Evolutionary conservation across 2,797 vertebrate genomes (phyloP), one percentile per base, ranked within the genome.

Genomic region (Microctenopoma steveboyesi): DNA sequence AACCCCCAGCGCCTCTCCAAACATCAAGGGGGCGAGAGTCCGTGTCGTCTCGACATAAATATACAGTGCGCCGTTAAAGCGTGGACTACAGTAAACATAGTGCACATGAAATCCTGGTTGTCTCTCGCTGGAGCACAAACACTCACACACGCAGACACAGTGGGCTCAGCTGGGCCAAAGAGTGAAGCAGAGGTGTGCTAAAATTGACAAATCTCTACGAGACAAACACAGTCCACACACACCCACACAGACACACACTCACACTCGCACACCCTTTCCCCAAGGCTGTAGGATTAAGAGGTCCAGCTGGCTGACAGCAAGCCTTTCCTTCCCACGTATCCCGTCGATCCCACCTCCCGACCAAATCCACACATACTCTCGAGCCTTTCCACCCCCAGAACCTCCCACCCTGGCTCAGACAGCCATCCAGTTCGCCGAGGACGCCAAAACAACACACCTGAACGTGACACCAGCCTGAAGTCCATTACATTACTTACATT

Each of bases 231-330:
- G 69, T 64, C 57, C 66, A 55, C 71, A 79, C 78, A 86, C 71
- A 79, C 62, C 69, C 54, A 75, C 69, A 74, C 73, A 79, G 70
- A 77, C 78, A 51, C 49, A 59, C 57, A 51, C 68, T 66, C 72
- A 88, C 90, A 51, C 68, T 66, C 72, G 88, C 90, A 92, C 89
- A 90, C 91, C 86, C 90, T 92, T 91, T 93, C 92, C 93, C 91
- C 89, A 93, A 92, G 92, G 93, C 92, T 91, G 92, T 93, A 79
- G 93, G 93, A 95, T 95, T 94, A 95, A 94, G 93, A 93, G 93
- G 93, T 94, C 93, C 93, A 93, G 93, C 93, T 94, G 91, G 92
- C 93, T 94, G 93, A 94, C 94, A 94, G 94, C 91, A 90, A 93
- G 91, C 88, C 88, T 88, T 93, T 94, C 92, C 92, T 93, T 93